Evolutionary conservation across 2,797 vertebrate genomes (phyloP).

Genomic region (Onychomys arenicola): DNA sequence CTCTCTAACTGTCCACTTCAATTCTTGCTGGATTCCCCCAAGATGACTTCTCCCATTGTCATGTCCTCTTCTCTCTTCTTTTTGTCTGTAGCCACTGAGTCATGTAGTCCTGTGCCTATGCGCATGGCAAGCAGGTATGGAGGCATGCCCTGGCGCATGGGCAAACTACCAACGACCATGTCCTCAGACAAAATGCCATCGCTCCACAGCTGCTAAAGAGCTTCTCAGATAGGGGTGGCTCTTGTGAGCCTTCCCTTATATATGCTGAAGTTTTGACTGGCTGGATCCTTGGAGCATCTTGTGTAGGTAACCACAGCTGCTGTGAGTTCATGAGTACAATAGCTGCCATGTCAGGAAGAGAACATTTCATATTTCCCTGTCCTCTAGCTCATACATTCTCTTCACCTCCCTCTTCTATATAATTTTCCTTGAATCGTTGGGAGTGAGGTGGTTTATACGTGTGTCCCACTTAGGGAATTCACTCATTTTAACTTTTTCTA

Average conservation of each 20-base stretch:
- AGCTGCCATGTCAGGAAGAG: background rate
- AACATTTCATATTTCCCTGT: background rate
- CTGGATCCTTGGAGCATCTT: background rate
- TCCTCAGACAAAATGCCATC: background rate
- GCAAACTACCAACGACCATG: no score
- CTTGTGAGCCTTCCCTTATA: background rate
- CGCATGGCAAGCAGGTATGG: background rate
- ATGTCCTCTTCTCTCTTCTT: background rate
- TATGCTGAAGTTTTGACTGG: background rate
- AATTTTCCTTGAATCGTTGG: background rate
- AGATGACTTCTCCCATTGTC: fast-evolving
- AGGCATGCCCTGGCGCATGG: background rate
- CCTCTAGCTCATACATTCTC: background rate
- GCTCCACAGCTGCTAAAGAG: background rate
- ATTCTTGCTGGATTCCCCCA: no score
- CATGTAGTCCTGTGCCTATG: background rate
- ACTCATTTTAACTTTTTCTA: background rate
- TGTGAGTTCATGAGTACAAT: background rate
- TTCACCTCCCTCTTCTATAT: background rate
- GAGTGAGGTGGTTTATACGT: background rate
- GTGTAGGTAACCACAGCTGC: background rate
- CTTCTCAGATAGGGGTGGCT: background rate
- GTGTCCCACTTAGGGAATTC: background rate
- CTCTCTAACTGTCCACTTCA: background rate
- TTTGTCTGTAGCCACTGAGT: background rate